These are phyloP conservation scores for Alcis repandata DNA, from an alignment of 2,888 invertebrate genomes.

Conservation along the genomic window DNA sequence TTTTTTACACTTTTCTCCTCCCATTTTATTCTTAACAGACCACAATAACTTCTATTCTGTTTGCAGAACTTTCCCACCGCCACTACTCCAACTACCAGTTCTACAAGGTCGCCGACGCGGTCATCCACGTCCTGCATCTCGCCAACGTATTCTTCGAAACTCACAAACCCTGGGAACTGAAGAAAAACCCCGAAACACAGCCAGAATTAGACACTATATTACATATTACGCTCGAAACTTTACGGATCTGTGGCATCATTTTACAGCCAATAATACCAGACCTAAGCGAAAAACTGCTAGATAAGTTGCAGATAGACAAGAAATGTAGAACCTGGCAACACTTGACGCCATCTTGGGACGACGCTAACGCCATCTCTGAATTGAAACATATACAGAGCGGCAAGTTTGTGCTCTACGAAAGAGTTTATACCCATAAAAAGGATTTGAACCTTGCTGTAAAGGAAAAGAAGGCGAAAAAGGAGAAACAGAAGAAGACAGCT, in stretches of 20 bases:
- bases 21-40: neutral
- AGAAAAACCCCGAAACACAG: conserved; percentile 85
- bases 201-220: conserved; percentile 90
- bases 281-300: conserved; percentile 89
- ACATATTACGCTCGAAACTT: conserved; percentile 93
- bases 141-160: conserved; percentile 96
- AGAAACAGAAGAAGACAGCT: conserved; percentile 65
- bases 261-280: conserved; percentile 95
- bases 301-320: conserved; percentile 86
- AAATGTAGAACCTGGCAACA: conserved; percentile 71
- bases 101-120: conserved; percentile 93
- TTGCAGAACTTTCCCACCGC: conserved; percentile 87
- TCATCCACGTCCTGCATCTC: conserved; percentile 90
- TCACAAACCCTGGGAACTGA: conserved; percentile 95
- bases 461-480: conserved; percentile 60
- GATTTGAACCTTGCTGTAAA: conserved; percentile 35
- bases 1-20: no score
- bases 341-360: conserved; percentile 74
- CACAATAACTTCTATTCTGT: conserved; percentile 4
- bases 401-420: conserved; percentile 78
- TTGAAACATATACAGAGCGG: conserved; percentile 74
- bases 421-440: conserved; percentile 73
- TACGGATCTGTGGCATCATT: conserved; percentile 90
- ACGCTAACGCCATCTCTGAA: conserved; percentile 73
- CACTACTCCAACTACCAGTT: conserved; percentile 93